phyloP scores from a whole-genome alignment of 2,888 invertebrate genomes.

The Sesia apiformis region DNA sequence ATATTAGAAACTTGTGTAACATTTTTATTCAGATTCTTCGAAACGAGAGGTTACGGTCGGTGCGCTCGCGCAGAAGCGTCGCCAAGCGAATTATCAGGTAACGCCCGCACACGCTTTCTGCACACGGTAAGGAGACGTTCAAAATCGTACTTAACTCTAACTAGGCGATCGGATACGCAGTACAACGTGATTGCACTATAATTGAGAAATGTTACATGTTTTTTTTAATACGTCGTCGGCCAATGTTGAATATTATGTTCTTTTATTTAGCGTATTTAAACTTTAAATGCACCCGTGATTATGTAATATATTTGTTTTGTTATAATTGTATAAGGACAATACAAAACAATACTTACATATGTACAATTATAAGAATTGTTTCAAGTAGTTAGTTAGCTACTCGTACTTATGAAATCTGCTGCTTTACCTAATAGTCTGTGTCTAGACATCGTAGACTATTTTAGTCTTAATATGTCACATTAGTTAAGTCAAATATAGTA shows the following conservation, averaged over 20 bases:
- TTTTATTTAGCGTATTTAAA: constrained; percentile 1
- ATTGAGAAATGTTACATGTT: constrained; percentile 23
- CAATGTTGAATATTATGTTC: not conserved
- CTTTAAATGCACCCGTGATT: no score
- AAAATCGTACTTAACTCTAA: constrained; percentile 51
- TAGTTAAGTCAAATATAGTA: no score
- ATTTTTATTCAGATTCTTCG: not conserved
- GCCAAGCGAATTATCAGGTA: constrained; percentile 55
- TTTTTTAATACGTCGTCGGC: constrained; percentile 14
- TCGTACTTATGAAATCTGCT: no score
- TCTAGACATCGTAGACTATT: no score
- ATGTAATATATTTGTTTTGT: no score
- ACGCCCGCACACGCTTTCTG: constrained; percentile 68
- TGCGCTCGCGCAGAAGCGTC: constrained; percentile 38
- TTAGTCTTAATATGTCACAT: no score
- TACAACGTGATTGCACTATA: constrained; percentile 6
- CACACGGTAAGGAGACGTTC: constrained; percentile 50
- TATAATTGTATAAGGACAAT: no score
- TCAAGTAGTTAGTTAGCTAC: no score
- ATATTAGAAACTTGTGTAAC: no score
- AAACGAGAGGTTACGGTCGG: constrained; percentile 41
- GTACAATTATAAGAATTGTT: no score
- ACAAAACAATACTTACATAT: no score
- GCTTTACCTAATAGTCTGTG: no score
- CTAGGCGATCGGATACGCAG: constrained; percentile 23